These are phyloP conservation scores for Megaceryle maxima DNA, from an alignment of 2,113 vertebrate genomes.

Conservation along the genomic window DNA sequence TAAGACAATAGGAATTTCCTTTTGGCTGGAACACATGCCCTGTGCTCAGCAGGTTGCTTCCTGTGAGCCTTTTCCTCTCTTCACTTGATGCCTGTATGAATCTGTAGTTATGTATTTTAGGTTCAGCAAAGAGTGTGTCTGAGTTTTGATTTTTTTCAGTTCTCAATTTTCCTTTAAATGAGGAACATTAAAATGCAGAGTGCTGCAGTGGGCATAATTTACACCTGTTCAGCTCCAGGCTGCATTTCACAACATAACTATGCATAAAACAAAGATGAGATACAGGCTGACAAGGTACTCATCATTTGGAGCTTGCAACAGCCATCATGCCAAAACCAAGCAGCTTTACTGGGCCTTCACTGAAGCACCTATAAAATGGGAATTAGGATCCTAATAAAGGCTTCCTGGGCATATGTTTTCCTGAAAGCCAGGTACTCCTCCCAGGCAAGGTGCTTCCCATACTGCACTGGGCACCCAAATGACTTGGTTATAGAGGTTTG, in stretches of 20 bases:
- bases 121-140: neutral
- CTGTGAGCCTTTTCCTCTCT: neutral
- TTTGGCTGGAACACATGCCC: neutral
- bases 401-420: neutral
- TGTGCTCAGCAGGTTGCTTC: neutral
- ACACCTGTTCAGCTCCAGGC: neutral
- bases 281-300: neutral
- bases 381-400: neutral
- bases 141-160: neutral
- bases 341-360: neutral
- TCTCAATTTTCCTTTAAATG: neutral
- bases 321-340: neutral
- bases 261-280: neutral
- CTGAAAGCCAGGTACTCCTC: neutral
- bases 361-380: neutral
- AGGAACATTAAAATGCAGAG: neutral
- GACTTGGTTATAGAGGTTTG: neutral
- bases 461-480: neutral
- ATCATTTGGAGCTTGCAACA: neutral
- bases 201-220: neutral
- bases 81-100: neutral
- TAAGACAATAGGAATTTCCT: constrained; percentile 5
- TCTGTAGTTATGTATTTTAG: neutral
- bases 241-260: neutral
- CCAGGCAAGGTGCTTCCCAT: neutral